These are phyloP conservation scores for Spea multiplicata DNA, from an alignment of 2,113 vertebrate species.

Conservation along the genomic window DNA sequence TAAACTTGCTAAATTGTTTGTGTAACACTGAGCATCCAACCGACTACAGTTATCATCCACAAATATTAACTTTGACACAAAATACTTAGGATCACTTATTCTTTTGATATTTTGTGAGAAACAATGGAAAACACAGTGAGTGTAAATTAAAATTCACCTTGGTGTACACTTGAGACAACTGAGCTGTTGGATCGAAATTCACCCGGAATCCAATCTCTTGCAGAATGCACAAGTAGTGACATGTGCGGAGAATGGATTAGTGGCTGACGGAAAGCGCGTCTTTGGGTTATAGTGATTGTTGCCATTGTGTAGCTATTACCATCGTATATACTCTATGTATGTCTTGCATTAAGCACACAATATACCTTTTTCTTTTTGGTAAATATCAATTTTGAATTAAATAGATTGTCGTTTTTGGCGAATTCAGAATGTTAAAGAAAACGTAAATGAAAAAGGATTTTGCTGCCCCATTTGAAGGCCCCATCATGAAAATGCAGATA, in stretches of 20 bases:
- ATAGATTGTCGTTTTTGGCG: too few relatives aligned
- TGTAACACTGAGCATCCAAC: background rate
- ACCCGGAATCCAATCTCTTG: slow-evolving; percentile 10
- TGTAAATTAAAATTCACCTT: slow-evolving; percentile 32
- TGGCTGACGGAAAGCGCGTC: slow-evolving; percentile 1
- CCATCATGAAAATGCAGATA: too few relatives aligned
- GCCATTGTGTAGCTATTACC: background rate
- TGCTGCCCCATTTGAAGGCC: too few relatives aligned
- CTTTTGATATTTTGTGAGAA: slow-evolving; percentile 15
- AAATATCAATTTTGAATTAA: too few relatives aligned
- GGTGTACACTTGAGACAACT: slow-evolving; percentile 20
- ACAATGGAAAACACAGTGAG: slow-evolving; percentile 11
- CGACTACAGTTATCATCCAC: slow-evolving; percentile 7
- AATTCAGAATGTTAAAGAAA: too few relatives aligned
- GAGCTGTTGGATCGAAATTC: slow-evolving; percentile 11
- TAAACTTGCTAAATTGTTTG: background rate
- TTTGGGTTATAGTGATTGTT: background rate
- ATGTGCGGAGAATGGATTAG: slow-evolving; percentile 12
- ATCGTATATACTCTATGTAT: background rate
- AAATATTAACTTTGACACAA: slow-evolving; percentile 22
- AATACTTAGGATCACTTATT: slow-evolving; percentile 8
- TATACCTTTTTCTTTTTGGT: too few relatives aligned
- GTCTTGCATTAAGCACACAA: background rate
- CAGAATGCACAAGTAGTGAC: slow-evolving; percentile 7
- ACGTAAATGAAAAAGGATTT: too few relatives aligned